Conservation (phyloP, 2,888 invertebrate genomes). For the Tryphoninae sp. region DNA sequence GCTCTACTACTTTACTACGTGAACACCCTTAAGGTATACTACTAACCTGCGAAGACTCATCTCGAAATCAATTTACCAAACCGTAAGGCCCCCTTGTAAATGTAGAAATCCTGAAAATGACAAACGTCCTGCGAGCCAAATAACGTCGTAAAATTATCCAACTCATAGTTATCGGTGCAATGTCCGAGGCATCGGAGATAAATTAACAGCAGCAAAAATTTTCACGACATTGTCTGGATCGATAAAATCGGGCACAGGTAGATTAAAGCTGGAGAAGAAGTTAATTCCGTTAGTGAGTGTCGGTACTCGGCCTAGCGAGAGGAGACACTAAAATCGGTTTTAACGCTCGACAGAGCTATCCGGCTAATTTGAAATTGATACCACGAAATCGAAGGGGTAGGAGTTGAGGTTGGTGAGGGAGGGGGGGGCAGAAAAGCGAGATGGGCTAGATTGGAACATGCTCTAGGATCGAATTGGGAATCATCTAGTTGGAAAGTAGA, state of each 20-base stretch:
- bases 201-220: neutral
- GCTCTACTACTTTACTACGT: too few relatives aligned
- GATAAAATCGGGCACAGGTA: conserved; percentile 5
- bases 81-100: too few relatives aligned
- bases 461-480: conserved; percentile 62
- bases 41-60: too few relatives aligned
- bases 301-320: neutral
- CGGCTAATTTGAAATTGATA: conserved; percentile 64
- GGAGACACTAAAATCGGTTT: conserved; percentile 63
- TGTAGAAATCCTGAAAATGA: too few relatives aligned
- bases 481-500: conserved; percentile 59
- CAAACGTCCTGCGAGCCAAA: too few relatives aligned
- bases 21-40: too few relatives aligned
- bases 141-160: too few relatives aligned
- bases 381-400: conserved; percentile 32
- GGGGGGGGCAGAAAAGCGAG: neutral
- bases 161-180: too few relatives aligned
- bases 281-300: neutral
- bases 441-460: conserved; percentile 63
- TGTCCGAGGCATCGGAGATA: too few relatives aligned
- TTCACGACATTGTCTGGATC: neutral
- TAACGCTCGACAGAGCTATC: conserved; percentile 57
- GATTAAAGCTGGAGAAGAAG: neutral
- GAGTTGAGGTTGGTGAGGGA: neutral
- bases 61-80: too few relatives aligned